Evolutionary conservation across 2,113 vertebrate genomes (phyloP), one percentile per base, ranked within the genome.

Genomic region (Callipepla squamata): DNA sequence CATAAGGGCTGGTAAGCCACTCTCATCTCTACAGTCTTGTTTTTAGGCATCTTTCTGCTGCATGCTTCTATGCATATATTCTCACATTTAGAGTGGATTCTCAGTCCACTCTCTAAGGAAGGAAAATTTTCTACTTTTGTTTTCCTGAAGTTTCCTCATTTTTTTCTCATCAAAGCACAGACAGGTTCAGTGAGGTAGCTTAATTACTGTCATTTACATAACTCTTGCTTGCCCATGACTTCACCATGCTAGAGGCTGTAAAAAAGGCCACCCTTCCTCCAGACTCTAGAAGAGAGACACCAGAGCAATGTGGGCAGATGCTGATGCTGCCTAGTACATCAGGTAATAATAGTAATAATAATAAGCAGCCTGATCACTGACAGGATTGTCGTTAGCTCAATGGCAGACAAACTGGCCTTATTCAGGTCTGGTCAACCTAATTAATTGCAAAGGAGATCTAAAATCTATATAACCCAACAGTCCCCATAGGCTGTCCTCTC

Each of bases 241-340:
- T 85, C 36, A 8, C 20, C 1, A 0, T 3, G 1, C 3, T 4
- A 22, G 63, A 7, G 62, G 11, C 30, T 45, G 36, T 9, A 36
- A n/a, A 62, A 85, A 73, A 32, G 48, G 44, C 5, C 13, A 28
- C 22, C 13, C 23, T 8, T 51, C 51, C 47, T 28, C n/a, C 67
- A 38, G 18, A 50, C 45, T 15, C 25, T 47, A 55, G 10, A 58
- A 32, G 20, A 78, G 58, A 86, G 40, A 9, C 69, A 53, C 45
- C 55, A 57, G 57, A 58, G 34, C 25, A 26, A 7, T 53, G n/a
- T 19, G 17, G 50, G 47, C 61, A 84, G 66, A 36, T 28, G 63
- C 30, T 73, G 50, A 25, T 16, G 38, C 62, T 30, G 70, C 70
- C 63, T 76, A 88, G 83, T n/a, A 47, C 28, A 16, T 67, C 66